Evolutionary conservation across 2,113 vertebrate genomes (phyloP).

Genomic region (Zosterops hypoxanthus): DNA sequence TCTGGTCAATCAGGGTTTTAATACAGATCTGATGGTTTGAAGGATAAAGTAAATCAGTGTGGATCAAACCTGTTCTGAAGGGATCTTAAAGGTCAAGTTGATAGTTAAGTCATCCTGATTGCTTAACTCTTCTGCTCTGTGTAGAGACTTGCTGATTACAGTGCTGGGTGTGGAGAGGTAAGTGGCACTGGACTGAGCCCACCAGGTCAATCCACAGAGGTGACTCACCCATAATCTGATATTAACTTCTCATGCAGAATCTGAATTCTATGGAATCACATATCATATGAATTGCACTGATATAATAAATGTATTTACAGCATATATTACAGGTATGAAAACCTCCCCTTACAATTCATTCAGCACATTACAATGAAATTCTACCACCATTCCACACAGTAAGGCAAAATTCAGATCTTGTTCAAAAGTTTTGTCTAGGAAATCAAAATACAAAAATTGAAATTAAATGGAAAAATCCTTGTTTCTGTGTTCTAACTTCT

Average conservation of each 20-base stretch:
- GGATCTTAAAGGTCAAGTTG: slow-evolving; percentile 33
- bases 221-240: background rate
- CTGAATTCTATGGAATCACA: background rate
- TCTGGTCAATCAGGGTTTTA: slow-evolving; percentile 16
- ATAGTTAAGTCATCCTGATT: slow-evolving; percentile 17
- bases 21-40: slow-evolving; percentile 13
- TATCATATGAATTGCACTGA: background rate
- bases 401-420: background rate
- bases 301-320: background rate
- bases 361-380: background rate
- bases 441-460: background rate
- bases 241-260: background rate
- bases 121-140: background rate
- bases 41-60: slow-evolving; percentile 25
- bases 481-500: background rate
- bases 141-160: background rate
- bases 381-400: background rate
- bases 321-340: background rate
- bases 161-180: background rate
- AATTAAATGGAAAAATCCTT: background rate
- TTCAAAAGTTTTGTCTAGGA: background rate
- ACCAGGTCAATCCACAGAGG: background rate
- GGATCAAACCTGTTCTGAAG: slow-evolving; percentile 35
- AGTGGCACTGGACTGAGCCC: background rate
- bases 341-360: background rate